Conservation (phyloP, 1,140 invertebrate genomes). For the Lysiphlebus fabarum region DNA sequence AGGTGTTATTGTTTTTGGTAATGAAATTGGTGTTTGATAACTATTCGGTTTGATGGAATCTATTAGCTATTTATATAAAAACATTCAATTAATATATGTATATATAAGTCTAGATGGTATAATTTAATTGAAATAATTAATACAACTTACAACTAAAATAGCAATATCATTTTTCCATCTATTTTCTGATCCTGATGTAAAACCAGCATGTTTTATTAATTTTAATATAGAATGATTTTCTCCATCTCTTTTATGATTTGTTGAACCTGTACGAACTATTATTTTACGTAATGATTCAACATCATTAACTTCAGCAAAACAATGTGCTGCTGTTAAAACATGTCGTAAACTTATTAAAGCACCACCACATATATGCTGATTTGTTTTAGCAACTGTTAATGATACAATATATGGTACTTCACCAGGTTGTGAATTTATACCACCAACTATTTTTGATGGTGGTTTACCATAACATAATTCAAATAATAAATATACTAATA, state of each 20-base stretch:
- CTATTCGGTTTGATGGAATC: too few species aligned
- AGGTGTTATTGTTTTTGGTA: slow-evolving; percentile 17
- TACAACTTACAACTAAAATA: slow-evolving; percentile 15
- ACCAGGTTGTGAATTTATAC: too few species aligned
- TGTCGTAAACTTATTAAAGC: slow-evolving; percentile 8
- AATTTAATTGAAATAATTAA: neutral
- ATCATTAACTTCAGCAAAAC: slow-evolving; percentile 19
- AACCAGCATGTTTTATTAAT: slow-evolving; percentile 13
- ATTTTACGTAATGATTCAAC: slow-evolving; percentile 13
- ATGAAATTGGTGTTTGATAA: neutral
- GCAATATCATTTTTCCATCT: slow-evolving; percentile 23
- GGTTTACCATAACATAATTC: too few species aligned
- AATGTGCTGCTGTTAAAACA: slow-evolving; percentile 23
- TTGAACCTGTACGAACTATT: slow-evolving; percentile 16
- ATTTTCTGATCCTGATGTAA: slow-evolving; percentile 10
- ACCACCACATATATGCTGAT: slow-evolving; percentile 14
- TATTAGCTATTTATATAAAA: neutral
- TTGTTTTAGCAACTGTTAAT: too few species aligned
- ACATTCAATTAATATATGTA: neutral
- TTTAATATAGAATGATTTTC: slow-evolving; percentile 10
- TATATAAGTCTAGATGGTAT: neutral
- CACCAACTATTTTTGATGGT: too few species aligned
- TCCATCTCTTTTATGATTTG: slow-evolving; percentile 9
- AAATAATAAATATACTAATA: too few species aligned
- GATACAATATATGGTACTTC: too few species aligned